phyloP scores from a whole-genome alignment of 2,113 vertebrate genomes.

The Epinephelus cyanopodus region DNA sequence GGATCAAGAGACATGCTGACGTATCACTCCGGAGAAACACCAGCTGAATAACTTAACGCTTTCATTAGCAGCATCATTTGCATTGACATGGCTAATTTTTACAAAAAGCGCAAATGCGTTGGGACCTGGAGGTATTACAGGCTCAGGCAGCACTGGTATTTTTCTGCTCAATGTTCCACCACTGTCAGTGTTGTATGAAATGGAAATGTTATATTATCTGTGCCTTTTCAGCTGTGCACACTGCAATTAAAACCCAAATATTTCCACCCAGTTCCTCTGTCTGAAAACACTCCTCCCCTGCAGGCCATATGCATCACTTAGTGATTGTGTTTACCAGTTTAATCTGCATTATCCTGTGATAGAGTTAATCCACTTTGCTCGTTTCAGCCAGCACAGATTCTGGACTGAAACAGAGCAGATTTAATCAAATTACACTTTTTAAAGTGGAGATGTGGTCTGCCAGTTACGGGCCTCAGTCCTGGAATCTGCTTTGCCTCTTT shows the following conservation, averaged over 20 bases:
- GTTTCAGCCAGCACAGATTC: conserved; percentile 77
- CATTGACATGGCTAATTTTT: conserved; percentile 57
- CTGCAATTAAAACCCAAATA: conserved; percentile 38
- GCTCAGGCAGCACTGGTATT: conserved; percentile 6
- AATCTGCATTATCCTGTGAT: conserved; percentile 81
- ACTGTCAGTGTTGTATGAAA: conserved; percentile 14
- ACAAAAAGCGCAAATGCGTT: conserved; percentile 32
- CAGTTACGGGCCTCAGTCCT: conserved; percentile 56
- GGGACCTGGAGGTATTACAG: conserved; percentile 22
- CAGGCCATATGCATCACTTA: conserved; percentile 73
- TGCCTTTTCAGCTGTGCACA: conserved; percentile 22
- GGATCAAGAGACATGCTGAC: conserved; percentile 83
- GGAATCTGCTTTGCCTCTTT: conserved; percentile 65
- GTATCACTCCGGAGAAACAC: conserved; percentile 70
- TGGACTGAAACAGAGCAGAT: conserved; percentile 80
- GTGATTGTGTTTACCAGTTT: conserved; percentile 79
- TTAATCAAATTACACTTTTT: conserved; percentile 80
- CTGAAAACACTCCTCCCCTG: conserved; percentile 42
- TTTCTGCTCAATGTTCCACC: background rate
- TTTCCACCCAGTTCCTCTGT: conserved; percentile 20
- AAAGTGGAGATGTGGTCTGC: conserved; percentile 63
- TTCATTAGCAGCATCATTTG: conserved; percentile 75
- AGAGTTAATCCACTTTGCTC: conserved; percentile 83
- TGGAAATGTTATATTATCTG: conserved; percentile 1
- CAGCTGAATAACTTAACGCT: conserved; percentile 74